These are phyloP conservation scores for Polia nebulosa DNA, from an alignment of 2,888 invertebrate genomes.

Conservation along the genomic window DNA sequence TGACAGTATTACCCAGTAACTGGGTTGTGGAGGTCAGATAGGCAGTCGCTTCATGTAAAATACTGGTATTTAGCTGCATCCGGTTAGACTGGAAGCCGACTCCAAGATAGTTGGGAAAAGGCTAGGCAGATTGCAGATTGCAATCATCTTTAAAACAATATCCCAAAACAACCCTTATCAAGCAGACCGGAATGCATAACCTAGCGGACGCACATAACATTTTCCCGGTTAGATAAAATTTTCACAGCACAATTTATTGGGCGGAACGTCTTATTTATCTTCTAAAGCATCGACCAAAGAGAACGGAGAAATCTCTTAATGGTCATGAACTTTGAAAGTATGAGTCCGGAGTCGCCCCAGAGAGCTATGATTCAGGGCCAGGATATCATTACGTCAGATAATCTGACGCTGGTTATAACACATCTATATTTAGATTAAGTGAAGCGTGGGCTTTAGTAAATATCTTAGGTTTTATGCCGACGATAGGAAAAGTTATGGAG, in stretches of 20 bases:
- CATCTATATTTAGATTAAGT: constrained; percentile 77
- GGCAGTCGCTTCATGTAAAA: too few species aligned
- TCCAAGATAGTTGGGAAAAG: too few species aligned
- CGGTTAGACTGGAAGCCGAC: too few species aligned
- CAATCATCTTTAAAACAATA: constrained; percentile 57
- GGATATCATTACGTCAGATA: constrained; percentile 84
- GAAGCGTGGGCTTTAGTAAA: constrained; percentile 52
- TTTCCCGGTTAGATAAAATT: constrained; percentile 68
- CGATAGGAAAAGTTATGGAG: constrained; percentile 44
- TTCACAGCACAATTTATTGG: constrained; percentile 71
- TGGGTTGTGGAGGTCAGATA: too few species aligned
- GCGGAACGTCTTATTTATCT: constrained; percentile 74
- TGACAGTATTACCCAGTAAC: too few species aligned
- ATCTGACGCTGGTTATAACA: constrained; percentile 79
- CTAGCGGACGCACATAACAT: constrained; percentile 44
- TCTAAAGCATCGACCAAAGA: constrained; percentile 74
- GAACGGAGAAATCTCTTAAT: constrained; percentile 79
- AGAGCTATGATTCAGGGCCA: constrained; percentile 84
- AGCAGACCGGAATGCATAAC: constrained; percentile 48
- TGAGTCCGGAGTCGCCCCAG: constrained; percentile 79
- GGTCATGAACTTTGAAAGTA: constrained; percentile 84
- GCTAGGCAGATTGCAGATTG: too few species aligned
- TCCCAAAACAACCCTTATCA: constrained; percentile 47
- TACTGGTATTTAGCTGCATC: too few species aligned
- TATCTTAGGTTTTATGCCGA: constrained; percentile 49